Evolutionary conservation across 2,888 invertebrate genomes (phyloP).

Genomic region (Caenorhabditis doughertyi): DNA sequence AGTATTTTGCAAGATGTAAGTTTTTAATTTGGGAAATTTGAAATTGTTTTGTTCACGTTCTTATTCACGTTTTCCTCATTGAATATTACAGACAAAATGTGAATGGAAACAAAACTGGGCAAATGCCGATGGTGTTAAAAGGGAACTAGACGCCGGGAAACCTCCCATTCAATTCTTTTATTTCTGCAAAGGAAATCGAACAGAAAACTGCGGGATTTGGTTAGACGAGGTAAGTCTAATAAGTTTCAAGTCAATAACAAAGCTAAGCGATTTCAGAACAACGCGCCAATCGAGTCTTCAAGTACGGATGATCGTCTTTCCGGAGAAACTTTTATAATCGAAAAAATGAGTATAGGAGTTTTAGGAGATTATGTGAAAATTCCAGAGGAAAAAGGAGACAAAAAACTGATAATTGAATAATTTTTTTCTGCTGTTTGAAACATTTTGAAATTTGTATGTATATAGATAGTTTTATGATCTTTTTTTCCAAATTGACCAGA

Average conservation of each 20-base stretch:
- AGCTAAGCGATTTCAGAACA: constrained; percentile 40
- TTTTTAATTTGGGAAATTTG: background rate
- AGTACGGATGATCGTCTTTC: constrained; percentile 23
- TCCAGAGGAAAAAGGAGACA: constrained; percentile 52
- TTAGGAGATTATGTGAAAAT: constrained; percentile 46
- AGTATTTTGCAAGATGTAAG: constrained; percentile 57
- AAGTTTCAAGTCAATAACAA: too few relatives aligned
- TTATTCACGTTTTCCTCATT: background rate
- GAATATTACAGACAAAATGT: constrained; percentile 44
- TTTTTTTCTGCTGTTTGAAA: background rate
- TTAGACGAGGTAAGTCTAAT: constrained; percentile 54
- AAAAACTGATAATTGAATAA: constrained; percentile 53
- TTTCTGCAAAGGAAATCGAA: constrained; percentile 52
- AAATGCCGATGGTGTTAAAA: constrained; percentile 49
- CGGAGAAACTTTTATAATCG: constrained; percentile 52
- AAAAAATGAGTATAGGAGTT: constrained; percentile 41
- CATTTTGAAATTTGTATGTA: constrained; percentile 29
- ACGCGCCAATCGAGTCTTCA: constrained; percentile 21
- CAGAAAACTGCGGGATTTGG: constrained; percentile 54
- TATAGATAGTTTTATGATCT: constrained; percentile 20
- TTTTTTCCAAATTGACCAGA: constrained; percentile 1
- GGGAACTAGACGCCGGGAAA: constrained; percentile 46
- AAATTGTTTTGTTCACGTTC: background rate
- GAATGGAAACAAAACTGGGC: constrained; percentile 61
- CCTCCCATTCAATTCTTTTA: constrained; percentile 50